Evolutionary conservation across 37 sponge, comb jelly and placozoan genomes (phyloP).

Genomic region (Haliclona indistincta): DNA sequence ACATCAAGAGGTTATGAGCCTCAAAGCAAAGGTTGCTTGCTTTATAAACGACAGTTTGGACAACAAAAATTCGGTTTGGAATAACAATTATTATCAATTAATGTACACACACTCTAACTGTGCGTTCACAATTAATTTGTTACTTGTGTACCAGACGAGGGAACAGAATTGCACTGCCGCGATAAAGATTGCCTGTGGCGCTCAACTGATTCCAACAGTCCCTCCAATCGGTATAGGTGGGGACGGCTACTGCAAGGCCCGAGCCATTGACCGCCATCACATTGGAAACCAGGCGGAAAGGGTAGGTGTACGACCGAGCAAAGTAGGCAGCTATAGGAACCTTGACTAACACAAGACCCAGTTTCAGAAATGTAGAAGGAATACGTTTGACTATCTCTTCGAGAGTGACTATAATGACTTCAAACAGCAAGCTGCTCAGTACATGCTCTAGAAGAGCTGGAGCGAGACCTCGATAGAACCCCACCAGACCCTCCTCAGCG

Average conservation of each 20-base stretch:
- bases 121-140: too few relatives aligned
- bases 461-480: slow-evolving; percentile 51
- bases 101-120: too few relatives aligned
- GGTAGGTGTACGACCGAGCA: slow-evolving; percentile 47
- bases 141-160: slow-evolving; percentile 40
- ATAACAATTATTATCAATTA: too few relatives aligned
- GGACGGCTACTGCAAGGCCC: slow-evolving; percentile 20
- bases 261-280: slow-evolving; percentile 39
- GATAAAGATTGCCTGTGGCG: neutral
- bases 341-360: neutral
- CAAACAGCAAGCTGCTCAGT: slow-evolving; percentile 3
- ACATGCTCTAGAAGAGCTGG: slow-evolving; percentile 43
- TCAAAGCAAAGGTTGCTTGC: too few relatives aligned
- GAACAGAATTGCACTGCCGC: slow-evolving; percentile 39
- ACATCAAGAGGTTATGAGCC: too few relatives aligned
- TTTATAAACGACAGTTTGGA: too few relatives aligned
- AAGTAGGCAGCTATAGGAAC: slow-evolving; percentile 27
- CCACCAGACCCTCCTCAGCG: slow-evolving; percentile 32
- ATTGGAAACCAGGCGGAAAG: slow-evolving; percentile 36
- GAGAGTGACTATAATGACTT: neutral
- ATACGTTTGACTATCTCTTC: neutral
- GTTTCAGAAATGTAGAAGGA: neutral
- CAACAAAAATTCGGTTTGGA: too few relatives aligned
- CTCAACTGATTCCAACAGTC: slow-evolving; percentile 41
- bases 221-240: slow-evolving; percentile 23